Conservation (phyloP, 1,140 invertebrate genomes). For the Amyelois transitella region DNA sequence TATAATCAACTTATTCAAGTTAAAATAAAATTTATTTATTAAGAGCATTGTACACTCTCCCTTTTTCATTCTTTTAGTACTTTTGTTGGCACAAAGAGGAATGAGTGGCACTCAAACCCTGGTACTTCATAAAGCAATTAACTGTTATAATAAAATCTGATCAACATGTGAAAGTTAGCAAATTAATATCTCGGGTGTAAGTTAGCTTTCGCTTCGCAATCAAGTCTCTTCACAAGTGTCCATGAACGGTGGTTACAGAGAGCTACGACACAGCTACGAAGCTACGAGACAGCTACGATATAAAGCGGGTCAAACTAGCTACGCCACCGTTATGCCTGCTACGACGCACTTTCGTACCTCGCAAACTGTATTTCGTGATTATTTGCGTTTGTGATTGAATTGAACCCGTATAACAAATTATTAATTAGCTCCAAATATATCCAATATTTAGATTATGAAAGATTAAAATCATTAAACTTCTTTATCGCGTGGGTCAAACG, state of each 20-base stretch:
- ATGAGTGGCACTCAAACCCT: too few relatives aligned
- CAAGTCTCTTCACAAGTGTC: conserved; percentile 43
- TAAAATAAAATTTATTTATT: conserved; percentile 14
- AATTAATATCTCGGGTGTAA: conserved; percentile 12
- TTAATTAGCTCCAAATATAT: too few relatives aligned
- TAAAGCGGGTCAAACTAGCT: conserved; percentile 27
- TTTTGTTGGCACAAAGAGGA: too few relatives aligned
- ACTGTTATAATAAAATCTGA: not conserved
- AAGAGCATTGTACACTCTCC: too few relatives aligned
- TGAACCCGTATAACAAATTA: too few relatives aligned
- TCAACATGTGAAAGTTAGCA: conserved; percentile 14
- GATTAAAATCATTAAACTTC: too few relatives aligned
- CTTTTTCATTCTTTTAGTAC: too few relatives aligned
- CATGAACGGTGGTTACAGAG: conserved; percentile 50
- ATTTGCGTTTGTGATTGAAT: not conserved
- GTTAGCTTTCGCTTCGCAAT: conserved; percentile 31
- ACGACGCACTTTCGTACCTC: conserved; percentile 18
- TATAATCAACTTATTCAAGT: too few relatives aligned
- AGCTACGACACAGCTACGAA: conserved; percentile 13
- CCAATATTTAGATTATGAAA: too few relatives aligned
- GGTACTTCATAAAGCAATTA: too few relatives aligned
- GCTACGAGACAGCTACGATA: conserved; percentile 9
- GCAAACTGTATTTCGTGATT: not conserved
- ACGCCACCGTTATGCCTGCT: conserved; percentile 20
- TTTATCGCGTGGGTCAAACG: too few relatives aligned